Base-by-base conservation (phyloP, 2,113 vertebrate species). In the Cricetomys ansorgei region DNA sequence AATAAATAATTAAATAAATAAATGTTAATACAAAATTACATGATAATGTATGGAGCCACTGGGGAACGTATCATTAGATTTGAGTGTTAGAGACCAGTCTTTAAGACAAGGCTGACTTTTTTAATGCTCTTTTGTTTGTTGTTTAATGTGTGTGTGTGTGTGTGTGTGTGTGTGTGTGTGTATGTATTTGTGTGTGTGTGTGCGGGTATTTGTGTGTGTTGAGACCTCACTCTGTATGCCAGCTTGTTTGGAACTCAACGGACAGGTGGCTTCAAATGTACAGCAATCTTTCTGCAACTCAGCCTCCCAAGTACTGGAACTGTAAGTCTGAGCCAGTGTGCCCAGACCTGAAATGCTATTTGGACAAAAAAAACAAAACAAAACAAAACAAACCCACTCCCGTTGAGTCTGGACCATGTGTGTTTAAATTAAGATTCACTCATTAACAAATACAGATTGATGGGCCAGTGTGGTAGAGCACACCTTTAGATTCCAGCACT, bases 391-490 rank as follows among this genome's bases (percentile, higher is more conserved):
- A n/a, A 62, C 89, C 31, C 57, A 34, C 50, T 55, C 57, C 37
- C 50, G 25, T 11, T 80, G 34, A 55, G 50, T 80, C 50, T 95
- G 21, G 53, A 48, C 64, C 17, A 8, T 27, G 23, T 72, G 5
- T 67, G 48, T 73, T 89, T 50, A 94, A 53, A 80, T 92, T 89
- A 85, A 75, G 40, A 94, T 91, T 21, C 57, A 53, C 2, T 75
- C 64, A 43, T n/a, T n/a, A 50, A 93, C 19, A 81, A n/a, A n/a
- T 37, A 19, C 48, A 57, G n/a, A 25, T 57, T 57, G 53, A 40
- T 57, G 3, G 10, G 17, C 50, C 37, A 13, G 9, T 34, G 77
- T 80, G 77, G 50, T 17, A 55, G 77, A n/a, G 50, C 3, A 10
- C 37, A n/a, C 37, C 77, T 57, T n/a, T n/a, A 57, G n/a, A 53